Base-by-base conservation (phyloP, 2,797 vertebrate species). In the Rallus crepitans region DNA sequence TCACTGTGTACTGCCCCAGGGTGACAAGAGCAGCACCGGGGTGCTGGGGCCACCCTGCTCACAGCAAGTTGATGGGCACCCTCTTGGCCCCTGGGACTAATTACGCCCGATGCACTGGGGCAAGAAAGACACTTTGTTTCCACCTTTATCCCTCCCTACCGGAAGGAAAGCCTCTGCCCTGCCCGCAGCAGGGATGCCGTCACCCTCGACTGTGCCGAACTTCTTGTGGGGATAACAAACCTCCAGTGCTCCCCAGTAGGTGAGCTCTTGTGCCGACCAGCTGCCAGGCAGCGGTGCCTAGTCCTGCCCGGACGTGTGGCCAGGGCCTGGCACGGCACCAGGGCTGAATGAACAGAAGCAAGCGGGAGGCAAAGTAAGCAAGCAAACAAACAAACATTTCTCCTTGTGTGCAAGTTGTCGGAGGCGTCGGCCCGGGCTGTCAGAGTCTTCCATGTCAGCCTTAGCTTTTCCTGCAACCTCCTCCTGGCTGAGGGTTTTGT, bases 1-100 rank as follows among this genome's bases (percentile, higher is more conserved):
- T 42, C 0, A 2, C 40, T 2, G 0, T 0, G 1, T 3, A 6
- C 15, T 15, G 45, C 60, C 65, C 76, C 0, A 8, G 30, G 40
- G 66, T 30, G 73, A 50, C 5, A 19, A 60, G 19, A 77, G 56
- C 0, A 0, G 37, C 71, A 63, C 71, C 2, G 47, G 39, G 63
- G 4, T 18, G 64, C 71, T 47, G 71, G 4, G 1, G 56, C 47
- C 79, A 3, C 69, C 33, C 52, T 21, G 47, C 56, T 60, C 53
- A 9, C 84, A 3, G 55, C 50, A 12, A 14, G 50, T 9, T 6
- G 10, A 27, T 12, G 57, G 48, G 76, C 20, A 53, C 30, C 61
- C 64, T 93, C 86, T 81, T 19, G 76, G 65, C 57, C 69, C 24
- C 52, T 13, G 77, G 19, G 47, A n/a, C 55, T 48, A 81, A 69